Base-by-base conservation (phyloP, 2,888 invertebrate genomes). In the Chorisops tibialis region DNA sequence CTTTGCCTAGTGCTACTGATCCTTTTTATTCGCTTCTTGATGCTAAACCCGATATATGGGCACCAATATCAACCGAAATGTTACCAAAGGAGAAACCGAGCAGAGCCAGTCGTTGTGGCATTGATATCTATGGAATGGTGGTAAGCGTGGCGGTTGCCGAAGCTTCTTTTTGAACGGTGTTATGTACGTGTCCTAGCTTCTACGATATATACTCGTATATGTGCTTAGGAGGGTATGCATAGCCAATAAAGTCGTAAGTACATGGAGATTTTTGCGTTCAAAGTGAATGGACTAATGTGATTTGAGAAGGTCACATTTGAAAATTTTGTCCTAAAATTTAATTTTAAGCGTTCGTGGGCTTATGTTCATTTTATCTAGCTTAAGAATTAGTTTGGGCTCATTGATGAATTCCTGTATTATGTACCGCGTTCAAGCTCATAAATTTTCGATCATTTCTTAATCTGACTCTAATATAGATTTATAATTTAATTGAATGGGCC, bases 21-120 rank as follows among this genome's bases (percentile, higher is more conserved):
- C 64, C 64, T 59, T 61, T 64, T 64, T 64, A 64, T 64, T 62
- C 64, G 59, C 62, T 62, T 64, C 64, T 62, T 59, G 50, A 62
- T 59, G 41, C 37, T 61, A 64, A 64, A 62, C 62, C 64, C 60
- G 39, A 56, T 62, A 65, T 62, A 65, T 60, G 65, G 62, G 60
- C 18, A 16, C 43, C 51, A 51, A 45, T 45, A 45, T 51, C 43
- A 61, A 61, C 51, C 61, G 37, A 45, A 56, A 61, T 45, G 61
- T 18, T 61, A 37, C 61, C 61, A 61, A 21, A 41, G 43, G 39
- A 38, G 61, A 35, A 61, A 61, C 45, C 61, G 30, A 30, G 12
- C 47, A 30, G 19, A 18, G 56, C 56, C 30, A 50, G 38, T 52
- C 61, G 21, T 51, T 61, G 61, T 18, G 61, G 61, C 51, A 21